phyloP scores from a whole-genome alignment of 2,113 vertebrate genomes.

The Coracopsis vasa region DNA sequence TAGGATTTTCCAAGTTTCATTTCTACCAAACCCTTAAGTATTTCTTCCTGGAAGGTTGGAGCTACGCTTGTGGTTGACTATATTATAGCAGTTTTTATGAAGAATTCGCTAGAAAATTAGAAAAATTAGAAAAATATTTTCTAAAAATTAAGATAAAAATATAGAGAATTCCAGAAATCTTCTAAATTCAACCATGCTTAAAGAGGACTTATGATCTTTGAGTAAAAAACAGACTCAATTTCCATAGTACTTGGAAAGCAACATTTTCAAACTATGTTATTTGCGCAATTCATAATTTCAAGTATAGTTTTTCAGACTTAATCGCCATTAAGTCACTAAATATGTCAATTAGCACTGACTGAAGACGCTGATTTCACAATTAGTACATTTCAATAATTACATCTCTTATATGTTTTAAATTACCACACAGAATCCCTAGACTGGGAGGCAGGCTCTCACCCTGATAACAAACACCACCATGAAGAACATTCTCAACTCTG shows the following conservation, averaged over 20 bases:
- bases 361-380: slow-evolving; percentile 10
- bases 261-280: neutral
- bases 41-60: neutral
- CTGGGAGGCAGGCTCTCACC: neutral
- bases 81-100: neutral
- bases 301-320: slow-evolving; percentile 10
- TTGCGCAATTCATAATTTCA: neutral
- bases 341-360: slow-evolving; percentile 18
- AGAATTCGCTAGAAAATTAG: neutral
- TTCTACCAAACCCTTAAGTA: neutral
- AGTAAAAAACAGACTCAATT: neutral
- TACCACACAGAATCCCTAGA: neutral
- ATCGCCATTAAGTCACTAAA: slow-evolving; percentile 40
- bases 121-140: neutral
- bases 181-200: neutral
- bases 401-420: neutral
- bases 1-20: neutral
- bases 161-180: neutral
- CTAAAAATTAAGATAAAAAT: neutral
- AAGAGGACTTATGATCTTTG: neutral
- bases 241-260: neutral
- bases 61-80: neutral
- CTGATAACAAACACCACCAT: neutral
- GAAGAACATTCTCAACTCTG: neutral
- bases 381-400: slow-evolving; percentile 19